Percentiles rank a stretch among this genome's conserved stretches.
These are phyloP conservation scores for Aldabrachelys gigantea DNA, from an alignment of 2,113 vertebrate species.

Conservation along the genomic window DNA sequence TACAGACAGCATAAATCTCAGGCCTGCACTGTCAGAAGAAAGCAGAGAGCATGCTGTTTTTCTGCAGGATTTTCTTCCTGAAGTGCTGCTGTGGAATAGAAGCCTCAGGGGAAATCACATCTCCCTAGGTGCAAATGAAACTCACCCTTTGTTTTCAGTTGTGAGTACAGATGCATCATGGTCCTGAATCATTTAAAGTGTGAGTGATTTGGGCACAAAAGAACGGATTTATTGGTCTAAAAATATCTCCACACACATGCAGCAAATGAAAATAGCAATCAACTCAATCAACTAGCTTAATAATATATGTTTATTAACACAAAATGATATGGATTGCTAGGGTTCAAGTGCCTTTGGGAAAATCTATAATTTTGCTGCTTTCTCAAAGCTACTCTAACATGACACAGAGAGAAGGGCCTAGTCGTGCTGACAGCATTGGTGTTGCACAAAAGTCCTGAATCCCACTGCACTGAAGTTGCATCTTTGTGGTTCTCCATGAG, in stretches of 20 bases:
- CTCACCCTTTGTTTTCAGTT: not conserved
- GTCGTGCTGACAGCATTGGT: slow-evolving; percentile 9
- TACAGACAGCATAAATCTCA: slow-evolving; percentile 53
- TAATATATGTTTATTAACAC: not conserved
- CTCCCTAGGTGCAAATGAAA: not conserved
- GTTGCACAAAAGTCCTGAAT: not conserved
- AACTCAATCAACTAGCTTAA: not conserved
- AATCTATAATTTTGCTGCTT: not conserved
- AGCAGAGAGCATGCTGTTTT: not conserved
- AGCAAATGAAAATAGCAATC: not conserved
- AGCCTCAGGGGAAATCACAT: accelerated
- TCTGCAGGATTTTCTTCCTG: slow-evolving; percentile 34
- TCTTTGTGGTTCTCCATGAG: not conserved
- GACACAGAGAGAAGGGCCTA: not conserved
- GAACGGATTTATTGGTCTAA: not conserved
- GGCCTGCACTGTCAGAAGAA: slow-evolving; percentile 30
- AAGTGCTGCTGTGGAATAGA: not conserved
- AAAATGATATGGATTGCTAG: not conserved
- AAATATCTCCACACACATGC: not conserved
- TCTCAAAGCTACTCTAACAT: not conserved
- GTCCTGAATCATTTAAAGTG: accelerated
- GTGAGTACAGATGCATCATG: accelerated
- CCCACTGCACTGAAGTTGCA: not conserved
- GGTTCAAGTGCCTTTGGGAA: not conserved
- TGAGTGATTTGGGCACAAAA: not conserved